These are phyloP conservation scores for Cataglyphis altisquamis DNA, from an alignment of 2,888 invertebrate species.

Conservation along the genomic window DNA sequence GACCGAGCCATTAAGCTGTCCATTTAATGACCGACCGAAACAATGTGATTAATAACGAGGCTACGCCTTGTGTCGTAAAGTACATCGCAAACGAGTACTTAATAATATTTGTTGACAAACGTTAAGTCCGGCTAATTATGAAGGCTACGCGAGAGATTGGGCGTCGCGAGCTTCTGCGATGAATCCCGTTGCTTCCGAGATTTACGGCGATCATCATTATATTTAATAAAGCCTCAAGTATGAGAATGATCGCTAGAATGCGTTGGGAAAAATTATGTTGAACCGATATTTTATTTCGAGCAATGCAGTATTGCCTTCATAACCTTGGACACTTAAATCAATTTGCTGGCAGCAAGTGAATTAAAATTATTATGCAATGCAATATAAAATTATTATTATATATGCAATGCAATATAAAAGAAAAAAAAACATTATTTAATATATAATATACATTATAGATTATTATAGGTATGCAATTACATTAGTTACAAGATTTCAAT, in stretches of 20 bases:
- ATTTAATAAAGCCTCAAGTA: constrained; percentile 24
- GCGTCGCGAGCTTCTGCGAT: constrained; percentile 23
- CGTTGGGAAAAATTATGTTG: constrained; percentile 2
- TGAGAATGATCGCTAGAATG: constrained; percentile 11
- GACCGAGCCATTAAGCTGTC: constrained; percentile 70
- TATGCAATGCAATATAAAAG: neutral
- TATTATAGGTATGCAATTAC: neutral
- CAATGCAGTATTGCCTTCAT: neutral
- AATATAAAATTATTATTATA: neutral
- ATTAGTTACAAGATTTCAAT: neutral
- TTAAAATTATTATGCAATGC: neutral
- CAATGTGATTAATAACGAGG: constrained; percentile 78
- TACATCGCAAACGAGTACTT: constrained; percentile 49
- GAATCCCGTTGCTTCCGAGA: constrained; percentile 35
- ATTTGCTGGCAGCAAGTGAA: neutral
- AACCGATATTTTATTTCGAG: constrained; percentile 12
- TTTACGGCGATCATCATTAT: constrained; percentile 30
- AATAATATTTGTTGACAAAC: constrained; percentile 65
- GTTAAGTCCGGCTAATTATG: constrained; percentile 57
- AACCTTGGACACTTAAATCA: neutral
- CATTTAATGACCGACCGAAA: constrained; percentile 72
- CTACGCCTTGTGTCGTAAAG: constrained; percentile 70
- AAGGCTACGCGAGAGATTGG: constrained; percentile 34
- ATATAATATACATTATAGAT: neutral
- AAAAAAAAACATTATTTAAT: neutral